Conservation (phyloP, 2,113 vertebrate species). For the Vulpes lagopus region DNA sequence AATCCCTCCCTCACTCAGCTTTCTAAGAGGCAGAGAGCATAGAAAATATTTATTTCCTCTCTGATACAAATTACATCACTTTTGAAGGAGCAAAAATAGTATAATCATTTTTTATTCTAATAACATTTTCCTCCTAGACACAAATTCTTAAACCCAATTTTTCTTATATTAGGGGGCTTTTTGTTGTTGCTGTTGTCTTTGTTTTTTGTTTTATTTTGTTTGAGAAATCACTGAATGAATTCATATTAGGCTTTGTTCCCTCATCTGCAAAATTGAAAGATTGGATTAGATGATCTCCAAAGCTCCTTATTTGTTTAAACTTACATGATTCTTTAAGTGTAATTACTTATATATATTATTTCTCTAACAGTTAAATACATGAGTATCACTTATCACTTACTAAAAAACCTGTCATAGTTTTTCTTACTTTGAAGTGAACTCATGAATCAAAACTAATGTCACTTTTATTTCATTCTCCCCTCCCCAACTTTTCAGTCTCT, state of each 20-base stretch:
- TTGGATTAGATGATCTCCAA: background rate
- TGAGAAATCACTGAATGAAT: constrained; percentile 28
- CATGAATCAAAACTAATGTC: background rate
- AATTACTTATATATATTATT: background rate
- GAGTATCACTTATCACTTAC: background rate
- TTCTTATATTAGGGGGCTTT: background rate
- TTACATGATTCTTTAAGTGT: background rate
- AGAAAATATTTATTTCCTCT: background rate
- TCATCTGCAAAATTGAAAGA: constrained; percentile 23
- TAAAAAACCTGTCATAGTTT: background rate
- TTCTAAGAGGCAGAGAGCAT: background rate
- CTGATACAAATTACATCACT: background rate
- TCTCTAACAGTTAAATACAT: background rate
- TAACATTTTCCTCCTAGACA: constrained; percentile 27
- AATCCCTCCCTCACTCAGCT: background rate
- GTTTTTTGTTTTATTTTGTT: background rate
- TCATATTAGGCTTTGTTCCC: constrained; percentile 27
- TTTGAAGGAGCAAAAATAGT: background rate
- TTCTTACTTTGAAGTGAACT: background rate
- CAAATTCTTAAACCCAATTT: constrained; percentile 43
- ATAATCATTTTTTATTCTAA: constrained; percentile 48
- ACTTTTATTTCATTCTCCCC: background rate
- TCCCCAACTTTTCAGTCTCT: background rate
- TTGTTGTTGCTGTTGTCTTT: background rate
- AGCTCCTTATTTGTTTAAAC: background rate